Base-by-base conservation (phyloP, 2,797 vertebrate species). In the Poeciliopsis infans region DNA sequence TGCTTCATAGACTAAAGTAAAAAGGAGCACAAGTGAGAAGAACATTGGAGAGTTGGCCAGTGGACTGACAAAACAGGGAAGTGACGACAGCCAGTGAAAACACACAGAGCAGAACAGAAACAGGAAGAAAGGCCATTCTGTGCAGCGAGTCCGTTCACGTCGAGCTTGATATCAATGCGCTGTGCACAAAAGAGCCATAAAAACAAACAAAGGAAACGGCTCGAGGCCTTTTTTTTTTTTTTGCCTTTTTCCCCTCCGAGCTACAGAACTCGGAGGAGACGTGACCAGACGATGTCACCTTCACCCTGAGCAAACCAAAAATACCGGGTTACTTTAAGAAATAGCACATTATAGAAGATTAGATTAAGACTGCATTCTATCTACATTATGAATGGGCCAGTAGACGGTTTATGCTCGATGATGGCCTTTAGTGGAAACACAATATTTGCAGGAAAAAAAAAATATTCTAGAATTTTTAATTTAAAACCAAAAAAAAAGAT, bases 141-240 rank as follows among this genome's bases (percentile, higher is more conserved):
- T 77, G 49, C 61, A 43, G 66, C 39, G 0, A 28, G 33, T n/a
- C 57, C 2, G 76, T 59, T 89, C 75, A 57, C 45, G 74, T 71
- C 87, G 86, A 86, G 85, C 83, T 82, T 71, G 76, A 87, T 79
- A 89, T 84, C 72, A 88, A 79, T 89, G 86, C 84, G 68, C 2
- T 2, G 12, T 70, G 81, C 61, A 81, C 84, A 90, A 84, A 74
- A 82, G 55, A 83, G 79, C 79, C 87, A 90, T 45, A 81, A 76
- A 82, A 87, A 92, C 85, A 94, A 94, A 94, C 83, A 84, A 80
- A 78, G 93, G 93, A 94, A 94, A 82, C 43, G 6, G 77, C 81
- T 70, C 41, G 7, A 86, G 90, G 89, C 55, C 78, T 80, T 77
- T 43, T 43, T 41, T 39, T 79, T 43, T 43, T 43, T 43, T 75